phyloP scores from a whole-genome alignment of 2,888 invertebrate genomes.

The Listrodromus nycthemerus region DNA sequence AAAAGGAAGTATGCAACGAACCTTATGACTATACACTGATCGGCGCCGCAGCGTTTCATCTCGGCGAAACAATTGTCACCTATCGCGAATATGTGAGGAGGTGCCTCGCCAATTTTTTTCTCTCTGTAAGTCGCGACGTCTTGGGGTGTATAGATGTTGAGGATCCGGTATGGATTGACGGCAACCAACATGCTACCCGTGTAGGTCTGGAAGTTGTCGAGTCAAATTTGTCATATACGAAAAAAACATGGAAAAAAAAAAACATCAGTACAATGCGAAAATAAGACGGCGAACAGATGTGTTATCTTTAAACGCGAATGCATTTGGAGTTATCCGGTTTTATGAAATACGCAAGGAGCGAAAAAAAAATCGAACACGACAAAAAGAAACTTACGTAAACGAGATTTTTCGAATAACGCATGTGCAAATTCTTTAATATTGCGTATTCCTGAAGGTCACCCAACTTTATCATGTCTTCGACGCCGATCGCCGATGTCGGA shows the following conservation, averaged over 20 bases:
- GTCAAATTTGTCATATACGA: not conserved
- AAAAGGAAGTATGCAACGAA: constrained; percentile 78
- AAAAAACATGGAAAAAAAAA: too few relatives aligned
- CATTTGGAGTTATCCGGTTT: not conserved
- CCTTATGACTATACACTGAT: constrained; percentile 98
- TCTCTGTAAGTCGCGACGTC: constrained; percentile 94
- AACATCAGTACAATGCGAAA: not conserved
- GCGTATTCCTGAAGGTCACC: constrained; percentile 98
- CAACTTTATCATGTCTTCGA: constrained; percentile 98
- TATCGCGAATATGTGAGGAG: constrained; percentile 98
- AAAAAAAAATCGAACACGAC: not conserved
- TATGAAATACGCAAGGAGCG: too few relatives aligned
- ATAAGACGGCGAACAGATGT: too few relatives aligned
- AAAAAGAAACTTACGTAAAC: constrained; percentile 92
- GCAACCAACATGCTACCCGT: constrained; percentile 98
- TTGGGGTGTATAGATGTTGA: constrained; percentile 97
- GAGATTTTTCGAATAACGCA: constrained; percentile 93
- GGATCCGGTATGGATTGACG: constrained; percentile 96
- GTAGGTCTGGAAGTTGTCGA: constrained; percentile 90
- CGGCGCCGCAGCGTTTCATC: constrained; percentile 90
- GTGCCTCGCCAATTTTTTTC: constrained; percentile 93
- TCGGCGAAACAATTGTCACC: constrained; percentile 96
- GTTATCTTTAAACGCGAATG: not conserved
- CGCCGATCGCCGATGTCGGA: constrained; percentile 91
- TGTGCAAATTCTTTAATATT: constrained; percentile 95